These are phyloP conservation scores for Tragopan temminckii DNA, from an alignment of 2,797 vertebrate genomes.

Conservation along the genomic window DNA sequence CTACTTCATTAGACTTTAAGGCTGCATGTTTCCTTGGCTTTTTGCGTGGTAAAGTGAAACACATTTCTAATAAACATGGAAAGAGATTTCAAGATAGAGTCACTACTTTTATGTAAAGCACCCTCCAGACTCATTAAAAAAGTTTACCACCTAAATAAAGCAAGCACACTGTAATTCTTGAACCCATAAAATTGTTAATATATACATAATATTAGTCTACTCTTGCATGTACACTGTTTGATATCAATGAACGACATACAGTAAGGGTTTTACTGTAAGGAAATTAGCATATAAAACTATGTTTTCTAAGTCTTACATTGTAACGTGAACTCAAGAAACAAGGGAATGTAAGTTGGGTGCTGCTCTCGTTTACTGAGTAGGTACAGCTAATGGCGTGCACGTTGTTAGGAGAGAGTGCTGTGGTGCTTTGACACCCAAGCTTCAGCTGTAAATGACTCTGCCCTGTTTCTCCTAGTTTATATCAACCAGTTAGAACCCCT, in stretches of 20 bases:
- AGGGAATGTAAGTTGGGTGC: accelerated
- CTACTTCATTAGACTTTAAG: constrained; percentile 56
- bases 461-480: neutral
- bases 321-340: neutral
- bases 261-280: constrained; percentile 45
- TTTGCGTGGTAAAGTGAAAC: constrained; percentile 47
- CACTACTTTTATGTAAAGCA: constrained; percentile 62
- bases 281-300: constrained; percentile 57
- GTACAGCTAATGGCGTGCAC: neutral
- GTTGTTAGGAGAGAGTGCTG: neutral
- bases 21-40: constrained; percentile 48
- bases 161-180: constrained; percentile 51
- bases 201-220: constrained; percentile 17
- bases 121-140: constrained; percentile 70
- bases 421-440: neutral
- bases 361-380: neutral
- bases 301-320: constrained; percentile 25
- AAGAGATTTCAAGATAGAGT: constrained; percentile 60
- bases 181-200: constrained; percentile 23
- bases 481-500: neutral
- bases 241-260: neutral
- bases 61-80: constrained; percentile 70
- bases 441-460: neutral
- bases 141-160: constrained; percentile 63
- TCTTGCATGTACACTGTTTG: neutral